Conservation (phyloP, 2,888 invertebrate genomes). For the Sipunculus nudus region DNA sequence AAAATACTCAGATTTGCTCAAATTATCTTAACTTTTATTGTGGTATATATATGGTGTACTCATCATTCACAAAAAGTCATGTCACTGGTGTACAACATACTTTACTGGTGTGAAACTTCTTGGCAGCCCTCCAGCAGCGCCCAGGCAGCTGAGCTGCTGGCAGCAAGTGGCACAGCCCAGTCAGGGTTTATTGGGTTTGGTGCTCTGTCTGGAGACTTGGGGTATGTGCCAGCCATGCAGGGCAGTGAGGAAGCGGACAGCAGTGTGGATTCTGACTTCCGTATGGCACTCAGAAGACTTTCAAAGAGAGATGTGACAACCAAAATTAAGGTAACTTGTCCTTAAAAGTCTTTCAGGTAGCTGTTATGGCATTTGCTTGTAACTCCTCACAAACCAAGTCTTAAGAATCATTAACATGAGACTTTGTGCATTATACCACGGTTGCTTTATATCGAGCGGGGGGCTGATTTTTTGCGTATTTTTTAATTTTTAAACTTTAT, state of each 20-base stretch:
- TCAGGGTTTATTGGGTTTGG: conserved; percentile 76
- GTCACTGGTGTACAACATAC: not conserved
- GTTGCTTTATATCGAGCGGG: too few relatives aligned
- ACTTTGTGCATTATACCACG: too few relatives aligned
- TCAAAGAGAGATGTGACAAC: conserved; percentile 90
- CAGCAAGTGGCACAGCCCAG: conserved; percentile 67
- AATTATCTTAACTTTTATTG: too few relatives aligned
- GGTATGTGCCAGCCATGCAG: conserved; percentile 71
- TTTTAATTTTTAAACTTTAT: too few relatives aligned
- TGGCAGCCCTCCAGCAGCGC: conserved; percentile 88
- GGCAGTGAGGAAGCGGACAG: conserved; percentile 72
- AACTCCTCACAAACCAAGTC: not conserved
- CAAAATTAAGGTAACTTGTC: conserved; percentile 80
- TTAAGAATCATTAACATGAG: too few relatives aligned
- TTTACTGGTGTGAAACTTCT: not conserved
- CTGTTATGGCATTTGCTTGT: not conserved
- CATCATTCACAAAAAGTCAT: too few relatives aligned
- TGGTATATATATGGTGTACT: too few relatives aligned
- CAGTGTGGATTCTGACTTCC: conserved; percentile 76
- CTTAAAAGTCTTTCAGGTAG: not conserved
- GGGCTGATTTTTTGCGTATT: too few relatives aligned
- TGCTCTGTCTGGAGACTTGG: conserved; percentile 71
- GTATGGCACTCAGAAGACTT: conserved; percentile 84
- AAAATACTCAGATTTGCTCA: too few relatives aligned
- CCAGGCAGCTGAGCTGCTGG: conserved; percentile 83